Evolutionary conservation across 2,113 vertebrate species (phyloP), one percentile per base, ranked within the genome.

Genomic region (Gallinago undulata): DNA sequence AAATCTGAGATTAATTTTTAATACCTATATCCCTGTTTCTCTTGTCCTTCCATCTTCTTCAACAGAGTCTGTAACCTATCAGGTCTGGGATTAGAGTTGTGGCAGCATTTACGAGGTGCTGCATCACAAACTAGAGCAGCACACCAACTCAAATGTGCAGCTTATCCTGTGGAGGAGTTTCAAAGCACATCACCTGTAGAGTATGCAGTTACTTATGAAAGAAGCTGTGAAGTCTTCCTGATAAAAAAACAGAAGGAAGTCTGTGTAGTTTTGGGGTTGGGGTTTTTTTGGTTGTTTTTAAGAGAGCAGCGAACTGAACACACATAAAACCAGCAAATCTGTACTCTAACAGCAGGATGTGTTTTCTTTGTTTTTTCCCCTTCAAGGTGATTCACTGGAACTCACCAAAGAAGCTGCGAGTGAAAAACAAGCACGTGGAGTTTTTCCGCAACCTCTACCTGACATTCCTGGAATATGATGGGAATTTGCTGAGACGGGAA

Each of bases 351-450:
- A 9, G 33, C 69, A 94, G 87, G 35, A 74, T 74, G 59, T 92
- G 14, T 91, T 66, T 84, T 86, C 56, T 68, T 57, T n/a, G 47
- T 60, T 84, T 9, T 77, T 89, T 55, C 18, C 39, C n/a, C 47
- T 70, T 17, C 64, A 97, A 99, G 99, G 99, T 99, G 84, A 99
- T 99, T 96, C 99, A 99, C 97, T 99, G 99, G 99, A 99, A 99
- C 97, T 99, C 99, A 25, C 99, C 99, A 7, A 99, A 99, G 98
- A 99, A 99, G 92, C 98, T 99, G 10, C 98, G 99, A 35, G 99
- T 99, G 76, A 99, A 99, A 97, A 99, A 99, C 98, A 99, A 99
- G 93, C 99, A 99, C 0, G 99, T 99, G 66, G 99, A 99, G 97
- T 99, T 99, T 70, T 99, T 99, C 96, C 98, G 99, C 56, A 99